These are phyloP conservation scores for Siniperca chuatsi DNA, from an alignment of 2,113 vertebrate species.

Conservation along the genomic window DNA sequence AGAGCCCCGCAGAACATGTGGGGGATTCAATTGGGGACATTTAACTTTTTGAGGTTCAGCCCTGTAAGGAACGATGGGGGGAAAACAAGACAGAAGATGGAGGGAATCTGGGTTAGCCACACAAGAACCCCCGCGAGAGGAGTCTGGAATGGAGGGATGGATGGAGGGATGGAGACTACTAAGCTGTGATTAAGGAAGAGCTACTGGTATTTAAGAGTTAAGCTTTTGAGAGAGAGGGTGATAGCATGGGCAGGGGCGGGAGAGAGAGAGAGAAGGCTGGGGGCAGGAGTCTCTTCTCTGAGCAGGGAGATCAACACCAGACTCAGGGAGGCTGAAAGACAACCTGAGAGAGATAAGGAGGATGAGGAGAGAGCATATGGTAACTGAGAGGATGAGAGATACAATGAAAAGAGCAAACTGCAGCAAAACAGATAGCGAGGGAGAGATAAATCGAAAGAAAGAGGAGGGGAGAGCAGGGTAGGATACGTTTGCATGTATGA, in stretches of 20 bases:
- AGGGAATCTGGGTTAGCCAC: constrained; percentile 67
- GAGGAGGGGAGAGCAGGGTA: constrained; percentile 32
- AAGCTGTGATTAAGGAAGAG: constrained; percentile 78
- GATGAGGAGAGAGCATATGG: constrained; percentile 69
- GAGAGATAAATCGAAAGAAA: constrained; percentile 59
- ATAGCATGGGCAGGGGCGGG: constrained; percentile 26
- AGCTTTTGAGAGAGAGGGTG: constrained; percentile 57
- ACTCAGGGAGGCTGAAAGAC: constrained; percentile 72
- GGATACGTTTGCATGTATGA: constrained; percentile 49
- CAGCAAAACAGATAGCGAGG: constrained; percentile 56
- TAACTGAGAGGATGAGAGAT: constrained; percentile 72
- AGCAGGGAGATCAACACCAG: constrained; percentile 68
- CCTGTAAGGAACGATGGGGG: constrained; percentile 20
- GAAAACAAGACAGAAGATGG: constrained; percentile 33
- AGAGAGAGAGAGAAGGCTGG: constrained; percentile 48
- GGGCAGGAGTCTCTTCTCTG: constrained; percentile 62
- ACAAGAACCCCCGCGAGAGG: constrained; percentile 55
- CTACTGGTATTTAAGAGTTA: constrained; percentile 77
- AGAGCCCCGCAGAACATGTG: constrained; percentile 31
- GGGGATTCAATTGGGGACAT: constrained; percentile 42
- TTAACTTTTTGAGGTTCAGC: constrained; percentile 52
- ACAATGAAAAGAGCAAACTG: constrained; percentile 67
- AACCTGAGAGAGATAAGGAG: constrained; percentile 75
- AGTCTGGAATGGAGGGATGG: constrained; percentile 54
- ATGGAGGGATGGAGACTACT: constrained; percentile 67